phyloP scores from a whole-genome alignment of 2,797 vertebrate species.

The Anguilla megastoma region DNA sequence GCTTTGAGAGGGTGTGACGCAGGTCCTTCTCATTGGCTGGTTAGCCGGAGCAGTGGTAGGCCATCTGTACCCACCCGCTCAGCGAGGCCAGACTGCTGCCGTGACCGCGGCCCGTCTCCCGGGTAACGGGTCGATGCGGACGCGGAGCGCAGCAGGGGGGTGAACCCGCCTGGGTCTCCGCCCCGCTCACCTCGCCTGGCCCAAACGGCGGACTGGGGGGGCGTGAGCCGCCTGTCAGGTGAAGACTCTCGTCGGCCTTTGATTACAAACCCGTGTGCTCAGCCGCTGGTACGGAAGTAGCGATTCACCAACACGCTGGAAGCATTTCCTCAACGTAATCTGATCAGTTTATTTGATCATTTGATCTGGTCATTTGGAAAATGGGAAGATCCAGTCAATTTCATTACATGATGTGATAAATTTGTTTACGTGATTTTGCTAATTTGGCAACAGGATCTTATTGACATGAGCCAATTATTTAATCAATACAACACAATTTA shows the following conservation, averaged over 20 bases:
- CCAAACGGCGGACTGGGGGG: not conserved
- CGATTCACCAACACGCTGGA: not conserved
- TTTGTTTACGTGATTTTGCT: no score
- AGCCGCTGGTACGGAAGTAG: not conserved
- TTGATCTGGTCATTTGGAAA: not conserved
- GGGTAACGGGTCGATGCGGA: not conserved
- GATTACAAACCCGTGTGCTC: not conserved
- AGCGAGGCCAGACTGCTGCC: not conserved
- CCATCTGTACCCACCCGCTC: not conserved
- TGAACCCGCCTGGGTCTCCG: not conserved
- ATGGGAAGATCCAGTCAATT: not conserved
- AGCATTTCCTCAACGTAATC: not conserved
- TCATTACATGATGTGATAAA: not conserved
- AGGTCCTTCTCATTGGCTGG: not conserved
- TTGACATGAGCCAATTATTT: no score
- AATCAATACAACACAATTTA: not conserved
- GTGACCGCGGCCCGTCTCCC: not conserved
- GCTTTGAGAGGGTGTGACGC: not conserved
- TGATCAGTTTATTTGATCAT: not conserved
- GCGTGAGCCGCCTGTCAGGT: not conserved
- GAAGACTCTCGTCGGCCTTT: not conserved
- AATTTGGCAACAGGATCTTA: no score
- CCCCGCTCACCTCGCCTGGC: not conserved
- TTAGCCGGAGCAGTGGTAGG: not conserved
- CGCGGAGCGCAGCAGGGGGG: not conserved